A percentile compares a stretch with the other conserved stretches of the same genome.
These are phyloP conservation scores for Tachystola acroxantha DNA, from an alignment of 2,888 invertebrate genomes.

Conservation along the genomic window DNA sequence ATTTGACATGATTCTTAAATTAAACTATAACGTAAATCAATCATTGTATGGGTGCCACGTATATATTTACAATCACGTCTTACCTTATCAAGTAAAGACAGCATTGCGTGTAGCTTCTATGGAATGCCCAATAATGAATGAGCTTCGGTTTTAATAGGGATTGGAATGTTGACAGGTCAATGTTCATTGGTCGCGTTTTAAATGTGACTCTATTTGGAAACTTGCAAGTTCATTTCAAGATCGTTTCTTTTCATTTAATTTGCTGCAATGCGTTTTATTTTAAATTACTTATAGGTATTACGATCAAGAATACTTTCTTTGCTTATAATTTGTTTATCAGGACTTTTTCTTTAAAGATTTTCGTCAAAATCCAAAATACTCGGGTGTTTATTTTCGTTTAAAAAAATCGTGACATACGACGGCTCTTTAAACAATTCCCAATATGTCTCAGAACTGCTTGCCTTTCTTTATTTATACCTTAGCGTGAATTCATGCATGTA, in stretches of 20 bases:
- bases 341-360: too few species aligned
- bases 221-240: conserved; percentile 1
- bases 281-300: too few species aligned
- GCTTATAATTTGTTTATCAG: not conserved
- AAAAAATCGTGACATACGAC: too few species aligned
- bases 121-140: conserved; percentile 5
- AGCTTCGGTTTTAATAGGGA: not conserved
- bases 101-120: conserved; percentile 6
- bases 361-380: too few species aligned
- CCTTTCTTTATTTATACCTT: too few species aligned
- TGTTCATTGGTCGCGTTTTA: not conserved
- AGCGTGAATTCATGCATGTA: too few species aligned
- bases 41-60: conserved; percentile 26
- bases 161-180: not conserved
- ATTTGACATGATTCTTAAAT: conserved; percentile 33
- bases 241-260: not conserved
- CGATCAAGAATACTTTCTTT: not conserved
- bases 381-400: too few species aligned
- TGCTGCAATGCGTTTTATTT: not conserved
- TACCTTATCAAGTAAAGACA: conserved; percentile 21
- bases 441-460: too few species aligned
- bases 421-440: too few species aligned
- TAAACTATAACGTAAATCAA: conserved; percentile 28
- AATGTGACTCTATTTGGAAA: conserved; percentile 5
- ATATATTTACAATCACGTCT: conserved; percentile 22